Percentiles rank a stretch among this genome's conserved stretches.
phyloP scores from a whole-genome alignment of 2,113 vertebrate species.

The Phalacrocorax pelagicus region DNA sequence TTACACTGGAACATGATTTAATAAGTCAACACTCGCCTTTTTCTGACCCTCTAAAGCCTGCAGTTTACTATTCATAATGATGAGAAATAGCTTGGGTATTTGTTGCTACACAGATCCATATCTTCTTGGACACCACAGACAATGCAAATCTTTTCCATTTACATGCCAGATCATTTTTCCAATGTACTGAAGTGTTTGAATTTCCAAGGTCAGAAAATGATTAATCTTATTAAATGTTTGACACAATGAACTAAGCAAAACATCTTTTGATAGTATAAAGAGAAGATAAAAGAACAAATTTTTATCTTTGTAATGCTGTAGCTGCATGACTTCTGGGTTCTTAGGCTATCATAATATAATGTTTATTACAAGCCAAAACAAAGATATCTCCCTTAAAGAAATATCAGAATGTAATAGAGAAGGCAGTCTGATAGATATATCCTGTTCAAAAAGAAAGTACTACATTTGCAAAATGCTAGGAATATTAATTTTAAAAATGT shows the following conservation, averaged over 20 bases:
- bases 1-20: neutral
- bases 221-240: constrained; percentile 62
- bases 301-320: constrained; percentile 59
- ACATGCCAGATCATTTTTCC: constrained; percentile 19
- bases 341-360: constrained; percentile 37
- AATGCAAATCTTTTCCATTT: constrained; percentile 47
- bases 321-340: constrained; percentile 24
- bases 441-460: neutral
- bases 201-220: constrained; percentile 54
- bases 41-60: constrained; percentile 23
- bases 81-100: constrained; percentile 13
- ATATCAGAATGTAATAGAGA: neutral
- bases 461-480: neutral
- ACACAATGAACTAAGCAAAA: constrained; percentile 54
- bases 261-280: constrained; percentile 45
- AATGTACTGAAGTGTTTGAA: constrained; percentile 33
- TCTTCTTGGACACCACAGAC: neutral
- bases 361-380: constrained; percentile 62
- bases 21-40: neutral
- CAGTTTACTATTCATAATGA: neutral
- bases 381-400: constrained; percentile 46
- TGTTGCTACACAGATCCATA: neutral
- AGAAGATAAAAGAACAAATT: constrained; percentile 58
- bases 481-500: neutral
- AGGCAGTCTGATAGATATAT: neutral